Evolutionary conservation across 2,113 vertebrate species (phyloP).

Genomic region (Cathartes aura): DNA sequence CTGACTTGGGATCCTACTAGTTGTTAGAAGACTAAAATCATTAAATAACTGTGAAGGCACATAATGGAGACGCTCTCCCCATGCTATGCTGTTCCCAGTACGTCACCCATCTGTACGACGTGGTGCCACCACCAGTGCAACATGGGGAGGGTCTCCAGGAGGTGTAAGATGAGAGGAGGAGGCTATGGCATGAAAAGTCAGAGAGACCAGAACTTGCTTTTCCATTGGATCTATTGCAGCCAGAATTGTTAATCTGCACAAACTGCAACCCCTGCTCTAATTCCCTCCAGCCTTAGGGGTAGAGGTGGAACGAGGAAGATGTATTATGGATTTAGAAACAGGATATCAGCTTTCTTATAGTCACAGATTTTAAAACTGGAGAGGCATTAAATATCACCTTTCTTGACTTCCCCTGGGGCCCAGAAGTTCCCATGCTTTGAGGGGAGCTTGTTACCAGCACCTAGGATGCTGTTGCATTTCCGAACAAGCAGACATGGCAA

Average conservation of each 20-base stretch:
- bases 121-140: background rate
- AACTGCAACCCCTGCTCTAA: background rate
- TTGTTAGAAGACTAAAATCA: background rate
- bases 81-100: background rate
- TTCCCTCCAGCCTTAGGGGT: background rate
- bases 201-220: background rate
- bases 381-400: background rate
- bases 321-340: background rate
- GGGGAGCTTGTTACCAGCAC: background rate
- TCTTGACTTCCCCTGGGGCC: background rate
- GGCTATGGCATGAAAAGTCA: background rate
- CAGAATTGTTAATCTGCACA: background rate
- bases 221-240: background rate
- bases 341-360: background rate
- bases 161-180: background rate
- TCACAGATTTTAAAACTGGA: background rate
- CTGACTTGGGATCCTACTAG: background rate
- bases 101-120: accelerated
- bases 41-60: background rate
- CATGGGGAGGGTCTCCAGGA: background rate
- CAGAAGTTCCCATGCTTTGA: background rate
- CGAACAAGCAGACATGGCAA: background rate
- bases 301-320: background rate
- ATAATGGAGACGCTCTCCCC: background rate
- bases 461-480: background rate